Evolutionary conservation across 2,888 invertebrate species (phyloP), one percentile per base, ranked within the genome.

Genomic region (Drosophila falleni): DNA sequence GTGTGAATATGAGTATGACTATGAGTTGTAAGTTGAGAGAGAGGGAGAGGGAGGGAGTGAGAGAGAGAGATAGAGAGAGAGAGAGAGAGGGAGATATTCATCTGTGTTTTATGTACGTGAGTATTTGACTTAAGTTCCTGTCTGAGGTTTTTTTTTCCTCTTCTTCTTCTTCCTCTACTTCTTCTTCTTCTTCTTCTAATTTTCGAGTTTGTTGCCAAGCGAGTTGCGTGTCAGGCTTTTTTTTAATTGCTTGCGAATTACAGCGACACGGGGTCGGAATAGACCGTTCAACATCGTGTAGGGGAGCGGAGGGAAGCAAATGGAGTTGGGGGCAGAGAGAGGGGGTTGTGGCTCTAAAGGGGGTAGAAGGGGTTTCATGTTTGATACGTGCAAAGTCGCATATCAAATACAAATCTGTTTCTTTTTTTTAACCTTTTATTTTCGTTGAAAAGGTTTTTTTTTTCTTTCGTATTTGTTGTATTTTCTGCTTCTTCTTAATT

Each of bases 171-270:
- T 74, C 50, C 23, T 39, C 29, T 47, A 65, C 33, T 59, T 62
- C 80, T 78, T 16, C n/a, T 53, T 31, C 16, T 65, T 68, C 75
- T 78, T 74, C 50, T 31, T 39, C 29, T 47, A 65, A 61, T 75
- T 67, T 71, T 71, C 41, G 6, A 73, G 69, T 71, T 85, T 76
- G 79, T 85, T 87, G 87, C 81, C 71, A 85, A 72, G 88, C 70
- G 56, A 35, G 39, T 62, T 74, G 74, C 74, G 78, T 78, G 72
- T 76, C 68, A 55, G 67, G 42, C 66, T 70, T 83, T 83, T 80
- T 70, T 83, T 83, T 80, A 88, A 85, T 83, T 85, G 86, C 70
- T 81, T 88, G 83, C 80, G 86, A 87, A 83, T 81, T 83, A 74
- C 82, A 74, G 65, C 81, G 74, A 74, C 66, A 70, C 66, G 79